Percentiles rank a stretch among this genome's conserved stretches.
Evolutionary conservation across 2,113 vertebrate genomes (phyloP).

Genomic region (Ibidorhyncha struthersii): DNA sequence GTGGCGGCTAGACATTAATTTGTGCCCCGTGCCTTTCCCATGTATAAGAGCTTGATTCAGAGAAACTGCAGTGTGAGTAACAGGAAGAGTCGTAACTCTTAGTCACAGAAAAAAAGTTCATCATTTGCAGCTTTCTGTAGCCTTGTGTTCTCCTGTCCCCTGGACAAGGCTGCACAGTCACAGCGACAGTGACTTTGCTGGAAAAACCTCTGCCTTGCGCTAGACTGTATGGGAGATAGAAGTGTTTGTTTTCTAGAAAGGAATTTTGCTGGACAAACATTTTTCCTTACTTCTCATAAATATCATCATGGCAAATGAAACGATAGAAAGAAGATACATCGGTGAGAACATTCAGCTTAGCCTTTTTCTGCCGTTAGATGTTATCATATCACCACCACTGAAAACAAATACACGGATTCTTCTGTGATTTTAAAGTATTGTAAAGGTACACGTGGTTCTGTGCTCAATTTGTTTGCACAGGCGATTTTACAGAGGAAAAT

Average conservation of each 20-base stretch:
- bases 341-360: not conserved
- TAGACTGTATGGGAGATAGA: not conserved
- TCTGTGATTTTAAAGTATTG: not conserved
- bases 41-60: not conserved
- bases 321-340: not conserved
- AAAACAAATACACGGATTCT: not conserved
- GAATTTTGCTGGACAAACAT: not conserved
- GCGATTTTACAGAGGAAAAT: not conserved
- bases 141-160: not conserved
- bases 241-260: not conserved
- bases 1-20: not conserved
- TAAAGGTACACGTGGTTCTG: not conserved
- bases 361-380: not conserved
- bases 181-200: not conserved
- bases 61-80: not conserved
- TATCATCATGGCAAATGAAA: not conserved
- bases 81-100: not conserved
- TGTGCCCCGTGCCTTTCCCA: not conserved
- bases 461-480: not conserved
- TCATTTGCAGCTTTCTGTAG: not conserved
- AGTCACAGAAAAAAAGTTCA: not conserved
- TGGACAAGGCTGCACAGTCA: not conserved
- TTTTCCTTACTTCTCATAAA: not conserved
- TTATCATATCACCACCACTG: not conserved
- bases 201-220: not conserved